A percentile compares a stretch with the other conserved stretches of the same genome.
These are phyloP conservation scores for Hemiprocne comata DNA, from an alignment of 2,113 vertebrate genomes.

Conservation along the genomic window DNA sequence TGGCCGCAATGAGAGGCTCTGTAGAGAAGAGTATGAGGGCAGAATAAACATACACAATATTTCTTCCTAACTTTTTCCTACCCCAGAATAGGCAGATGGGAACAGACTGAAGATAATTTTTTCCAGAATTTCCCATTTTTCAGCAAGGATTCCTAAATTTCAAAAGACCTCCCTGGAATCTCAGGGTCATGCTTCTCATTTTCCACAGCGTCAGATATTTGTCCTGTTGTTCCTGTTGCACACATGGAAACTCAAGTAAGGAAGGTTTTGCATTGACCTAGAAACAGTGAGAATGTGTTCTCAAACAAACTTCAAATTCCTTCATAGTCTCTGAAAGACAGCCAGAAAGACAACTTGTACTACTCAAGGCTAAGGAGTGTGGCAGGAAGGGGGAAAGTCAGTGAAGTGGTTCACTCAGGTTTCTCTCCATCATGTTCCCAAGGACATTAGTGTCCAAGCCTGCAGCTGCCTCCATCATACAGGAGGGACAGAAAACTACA, in stretches of 20 bases:
- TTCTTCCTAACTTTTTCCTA: background rate
- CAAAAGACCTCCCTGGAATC: background rate
- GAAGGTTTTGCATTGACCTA: background rate
- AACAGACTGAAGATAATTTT: background rate
- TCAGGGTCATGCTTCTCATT: background rate
- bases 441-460: background rate
- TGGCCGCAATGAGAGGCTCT: background rate
- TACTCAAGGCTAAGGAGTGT: background rate
- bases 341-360: background rate
- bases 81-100: background rate
- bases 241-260: background rate
- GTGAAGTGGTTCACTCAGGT: fast-evolving
- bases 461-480: background rate
- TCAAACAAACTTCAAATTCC: background rate
- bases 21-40: background rate
- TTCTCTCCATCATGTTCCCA: background rate
- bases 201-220: background rate
- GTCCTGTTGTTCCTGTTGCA: background rate
- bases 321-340: background rate
- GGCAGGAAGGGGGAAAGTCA: background rate
- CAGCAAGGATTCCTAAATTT: background rate
- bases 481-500: background rate
- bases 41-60: background rate
- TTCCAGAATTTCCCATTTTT: background rate
- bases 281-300: background rate